These are phyloP conservation scores for Diorhabda carinulata DNA, from an alignment of 1,140 invertebrate genomes.

Conservation along the genomic window DNA sequence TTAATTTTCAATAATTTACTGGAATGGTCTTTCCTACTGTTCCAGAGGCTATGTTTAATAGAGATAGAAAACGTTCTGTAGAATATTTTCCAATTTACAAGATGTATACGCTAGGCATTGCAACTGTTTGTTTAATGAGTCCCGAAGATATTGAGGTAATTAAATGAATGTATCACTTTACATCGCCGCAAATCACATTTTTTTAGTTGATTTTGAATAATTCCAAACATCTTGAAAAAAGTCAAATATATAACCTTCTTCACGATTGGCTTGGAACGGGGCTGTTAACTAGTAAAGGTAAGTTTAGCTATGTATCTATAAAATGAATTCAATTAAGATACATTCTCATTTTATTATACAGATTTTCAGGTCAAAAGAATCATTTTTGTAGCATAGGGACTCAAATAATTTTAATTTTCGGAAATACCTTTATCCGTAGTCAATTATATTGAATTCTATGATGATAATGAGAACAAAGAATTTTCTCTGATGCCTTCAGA, in stretches of 20 bases:
- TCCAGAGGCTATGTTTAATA: background rate
- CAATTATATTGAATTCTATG: background rate
- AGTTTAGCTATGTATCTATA: background rate
- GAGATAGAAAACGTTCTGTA: background rate
- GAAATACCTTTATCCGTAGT: background rate
- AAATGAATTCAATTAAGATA: too few species aligned
- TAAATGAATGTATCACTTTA: background rate
- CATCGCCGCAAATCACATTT: background rate
- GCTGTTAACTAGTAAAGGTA: conserved; percentile 55
- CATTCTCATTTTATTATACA: background rate
- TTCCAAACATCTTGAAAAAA: conserved; percentile 23
- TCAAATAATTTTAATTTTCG: too few species aligned
- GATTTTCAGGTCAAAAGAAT: too few species aligned
- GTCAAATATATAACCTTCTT: conserved; percentile 14
- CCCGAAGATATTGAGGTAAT: conserved; percentile 11
- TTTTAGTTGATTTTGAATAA: conserved; percentile 15
- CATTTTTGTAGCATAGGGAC: too few species aligned
- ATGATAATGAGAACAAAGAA: background rate
- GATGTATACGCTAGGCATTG: background rate
- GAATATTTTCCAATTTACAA: conserved; percentile 4
- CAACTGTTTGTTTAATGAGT: background rate
- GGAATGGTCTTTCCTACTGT: too few species aligned
- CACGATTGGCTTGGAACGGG: conserved; percentile 62
- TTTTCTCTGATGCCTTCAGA: too few species aligned
- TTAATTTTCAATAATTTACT: too few species aligned